phyloP scores from a whole-genome alignment of 1,140 invertebrate genomes.

The Lethrus apterus region DNA sequence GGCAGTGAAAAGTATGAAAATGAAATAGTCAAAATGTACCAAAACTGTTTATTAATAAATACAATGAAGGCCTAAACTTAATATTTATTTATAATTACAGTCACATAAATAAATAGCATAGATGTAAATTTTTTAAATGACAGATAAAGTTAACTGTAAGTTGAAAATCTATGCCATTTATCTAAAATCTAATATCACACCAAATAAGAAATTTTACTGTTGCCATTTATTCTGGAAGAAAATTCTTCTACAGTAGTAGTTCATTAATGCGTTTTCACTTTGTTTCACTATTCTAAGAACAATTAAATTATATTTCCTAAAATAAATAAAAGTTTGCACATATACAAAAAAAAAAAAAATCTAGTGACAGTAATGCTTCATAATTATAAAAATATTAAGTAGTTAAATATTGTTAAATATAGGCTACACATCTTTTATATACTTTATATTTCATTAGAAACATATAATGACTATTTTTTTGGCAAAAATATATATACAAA shows the following conservation, averaged over 20 bases:
- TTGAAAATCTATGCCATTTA: background rate
- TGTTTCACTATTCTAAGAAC: no score
- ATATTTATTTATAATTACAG: no score
- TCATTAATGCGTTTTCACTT: no score
- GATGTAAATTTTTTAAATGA: background rate
- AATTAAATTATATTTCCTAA: background rate
- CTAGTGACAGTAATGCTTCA: background rate
- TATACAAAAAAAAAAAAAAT: background rate
- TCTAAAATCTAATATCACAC: background rate
- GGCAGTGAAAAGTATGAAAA: no score
- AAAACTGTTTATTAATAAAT: no score
- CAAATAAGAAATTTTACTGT: background rate
- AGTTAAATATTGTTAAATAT: slow-evolving; percentile 6
- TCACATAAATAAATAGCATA: no score
- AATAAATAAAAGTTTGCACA: background rate
- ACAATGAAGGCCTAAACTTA: no score
- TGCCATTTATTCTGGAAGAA: slow-evolving; percentile 16
- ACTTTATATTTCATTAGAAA: no score
- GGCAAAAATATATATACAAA: no score
- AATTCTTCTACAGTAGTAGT: slow-evolving; percentile 22
- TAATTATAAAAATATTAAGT: background rate
- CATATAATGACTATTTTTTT: no score
- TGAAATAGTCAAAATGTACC: no score
- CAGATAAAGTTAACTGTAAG: background rate
- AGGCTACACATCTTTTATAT: background rate